These are phyloP conservation scores for Spongilla lacustris DNA, from an alignment of 37 sponge, comb jelly and placozoan species.

Conservation along the genomic window DNA sequence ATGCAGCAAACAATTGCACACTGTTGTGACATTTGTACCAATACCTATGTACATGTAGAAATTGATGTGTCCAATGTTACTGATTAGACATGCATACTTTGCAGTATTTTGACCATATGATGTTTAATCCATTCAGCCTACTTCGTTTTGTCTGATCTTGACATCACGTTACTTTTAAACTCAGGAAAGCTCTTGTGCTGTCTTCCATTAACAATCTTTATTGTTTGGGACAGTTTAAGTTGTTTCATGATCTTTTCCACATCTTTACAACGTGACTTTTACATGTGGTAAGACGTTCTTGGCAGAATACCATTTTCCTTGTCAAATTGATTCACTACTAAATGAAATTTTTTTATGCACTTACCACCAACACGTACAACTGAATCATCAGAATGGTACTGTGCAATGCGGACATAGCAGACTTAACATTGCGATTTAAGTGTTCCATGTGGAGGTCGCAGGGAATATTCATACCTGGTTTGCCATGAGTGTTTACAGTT, in stretches of 20 bases:
- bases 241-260: slow-evolving; percentile 7
- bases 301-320: background rate
- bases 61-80: background rate
- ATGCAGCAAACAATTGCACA: background rate
- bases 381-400: slow-evolving; percentile 8
- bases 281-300: background rate
- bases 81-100: background rate
- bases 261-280: background rate
- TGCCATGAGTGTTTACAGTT: slow-evolving; percentile 33
- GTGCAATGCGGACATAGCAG: background rate
- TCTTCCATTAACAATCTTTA: background rate
- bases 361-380: slow-evolving; percentile 46
- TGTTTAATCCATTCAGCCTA: background rate
- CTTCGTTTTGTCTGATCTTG: background rate
- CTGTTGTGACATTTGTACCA: background rate
- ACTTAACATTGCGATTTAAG: slow-evolving; percentile 28
- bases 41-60: background rate
- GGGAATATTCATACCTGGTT: slow-evolving; percentile 34
- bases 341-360: slow-evolving; percentile 3
- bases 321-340: background rate
- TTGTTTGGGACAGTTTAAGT: background rate
- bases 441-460: slow-evolving; percentile 59
- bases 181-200: background rate
- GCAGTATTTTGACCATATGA: background rate
- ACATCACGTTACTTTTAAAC: background rate